Conservation (phyloP, 2,888 invertebrate species). For the Andrena bucephala region DNA sequence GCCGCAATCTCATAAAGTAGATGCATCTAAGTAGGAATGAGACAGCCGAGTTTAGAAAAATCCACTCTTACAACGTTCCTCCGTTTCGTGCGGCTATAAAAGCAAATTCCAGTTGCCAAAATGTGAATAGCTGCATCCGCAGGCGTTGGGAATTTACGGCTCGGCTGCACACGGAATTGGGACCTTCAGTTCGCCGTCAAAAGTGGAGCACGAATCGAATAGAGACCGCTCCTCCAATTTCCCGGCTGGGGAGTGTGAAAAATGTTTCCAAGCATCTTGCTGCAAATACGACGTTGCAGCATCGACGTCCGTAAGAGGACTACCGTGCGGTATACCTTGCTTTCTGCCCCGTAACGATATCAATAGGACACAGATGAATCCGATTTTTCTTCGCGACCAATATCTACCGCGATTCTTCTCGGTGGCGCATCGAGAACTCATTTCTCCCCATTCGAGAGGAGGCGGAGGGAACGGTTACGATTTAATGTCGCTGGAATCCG, state of each 20-base stretch:
- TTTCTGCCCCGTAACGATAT: background rate
- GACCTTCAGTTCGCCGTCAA: background rate
- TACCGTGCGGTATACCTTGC: background rate
- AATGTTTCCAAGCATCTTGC: background rate
- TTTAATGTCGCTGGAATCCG: constrained; percentile 27
- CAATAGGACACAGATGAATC: background rate
- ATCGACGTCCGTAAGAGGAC: background rate
- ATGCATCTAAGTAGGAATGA: background rate
- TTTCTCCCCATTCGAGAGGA: background rate
- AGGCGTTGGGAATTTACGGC: background rate
- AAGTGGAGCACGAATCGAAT: constrained; percentile 4
- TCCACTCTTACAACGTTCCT: background rate
- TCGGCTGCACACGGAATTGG: background rate
- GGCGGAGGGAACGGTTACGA: background rate
- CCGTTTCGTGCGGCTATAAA: background rate
- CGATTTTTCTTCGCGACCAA: constrained; percentile 1
- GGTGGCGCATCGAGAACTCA: too few species aligned
- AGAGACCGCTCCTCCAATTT: constrained; percentile 11
- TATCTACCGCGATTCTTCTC: background rate
- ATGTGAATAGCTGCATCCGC: background rate
- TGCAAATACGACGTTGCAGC: background rate
- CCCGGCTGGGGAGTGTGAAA: constrained; percentile 4
- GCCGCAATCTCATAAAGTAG: background rate
- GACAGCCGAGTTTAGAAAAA: background rate
- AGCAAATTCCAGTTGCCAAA: background rate